These are phyloP conservation scores for Anas platyrhynchos DNA, from an alignment of 2,113 vertebrate species.

Conservation along the genomic window DNA sequence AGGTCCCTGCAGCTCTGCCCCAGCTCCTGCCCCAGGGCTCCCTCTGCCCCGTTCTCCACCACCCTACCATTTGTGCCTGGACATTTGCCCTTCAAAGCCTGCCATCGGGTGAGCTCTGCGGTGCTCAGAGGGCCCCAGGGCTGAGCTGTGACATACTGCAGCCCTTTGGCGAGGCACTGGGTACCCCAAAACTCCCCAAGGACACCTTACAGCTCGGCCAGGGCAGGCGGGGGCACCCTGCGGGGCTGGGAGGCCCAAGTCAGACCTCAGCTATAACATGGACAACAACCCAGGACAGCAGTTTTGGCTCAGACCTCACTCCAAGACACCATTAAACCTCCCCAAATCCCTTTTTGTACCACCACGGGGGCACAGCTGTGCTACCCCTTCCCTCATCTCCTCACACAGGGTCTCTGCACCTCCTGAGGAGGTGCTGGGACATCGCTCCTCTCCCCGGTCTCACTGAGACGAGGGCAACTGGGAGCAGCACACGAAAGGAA, in stretches of 20 bases:
- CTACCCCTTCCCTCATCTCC: background rate
- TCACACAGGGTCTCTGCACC: background rate
- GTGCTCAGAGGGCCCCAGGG: too few species aligned
- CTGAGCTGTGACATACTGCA: background rate
- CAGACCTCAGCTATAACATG: too few species aligned
- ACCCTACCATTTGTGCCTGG: too few species aligned
- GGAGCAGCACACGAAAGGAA: fast-evolving
- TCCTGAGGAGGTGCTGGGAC: background rate
- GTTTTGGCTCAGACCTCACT: background rate
- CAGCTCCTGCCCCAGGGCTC: background rate
- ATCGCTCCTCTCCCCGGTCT: too few species aligned
- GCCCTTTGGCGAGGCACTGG: too few species aligned
- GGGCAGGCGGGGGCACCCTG: background rate
- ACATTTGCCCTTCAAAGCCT: too few species aligned
- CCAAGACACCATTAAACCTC: too few species aligned
- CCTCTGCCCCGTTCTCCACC: background rate
- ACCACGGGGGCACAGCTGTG: background rate
- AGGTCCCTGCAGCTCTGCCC: too few species aligned
- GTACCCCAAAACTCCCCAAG: background rate
- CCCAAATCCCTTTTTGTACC: background rate
- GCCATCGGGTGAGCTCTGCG: too few species aligned
- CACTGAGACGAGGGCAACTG: background rate
- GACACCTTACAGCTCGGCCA: background rate
- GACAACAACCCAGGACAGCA: too few species aligned
- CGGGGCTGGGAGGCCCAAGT: background rate